Conservation (phyloP, 2,888 invertebrate genomes). For the Drosophila seclusa region DNA sequence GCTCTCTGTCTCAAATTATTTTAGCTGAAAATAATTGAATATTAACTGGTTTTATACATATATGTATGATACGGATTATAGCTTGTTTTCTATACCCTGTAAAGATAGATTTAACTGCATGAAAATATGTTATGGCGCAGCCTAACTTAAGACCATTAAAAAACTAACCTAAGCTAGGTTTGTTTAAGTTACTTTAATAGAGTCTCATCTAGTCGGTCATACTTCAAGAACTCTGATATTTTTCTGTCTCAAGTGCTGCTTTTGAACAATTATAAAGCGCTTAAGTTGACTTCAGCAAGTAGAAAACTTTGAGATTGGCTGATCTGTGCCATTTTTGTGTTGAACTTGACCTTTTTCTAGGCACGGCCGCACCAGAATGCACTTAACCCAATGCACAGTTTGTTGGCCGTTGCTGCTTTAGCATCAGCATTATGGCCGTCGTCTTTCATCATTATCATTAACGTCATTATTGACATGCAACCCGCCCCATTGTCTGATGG, state of each 20-base stretch:
- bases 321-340: slow-evolving; percentile 29
- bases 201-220: neutral
- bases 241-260: slow-evolving; percentile 30
- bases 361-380: slow-evolving; percentile 35
- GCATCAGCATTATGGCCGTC: slow-evolving; percentile 22
- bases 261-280: slow-evolving; percentile 48
- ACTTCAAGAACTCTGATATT: neutral
- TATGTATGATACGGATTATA: neutral
- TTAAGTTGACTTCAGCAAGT: slow-evolving; percentile 22
- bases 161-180: too few relatives aligned
- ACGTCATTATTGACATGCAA: slow-evolving; percentile 36
- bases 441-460: slow-evolving; percentile 45
- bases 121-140: too few relatives aligned
- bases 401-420: slow-evolving; percentile 24
- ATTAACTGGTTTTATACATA: neutral
- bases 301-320: slow-evolving; percentile 29
- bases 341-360: slow-evolving; percentile 66
- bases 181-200: neutral
- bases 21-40: slow-evolving; percentile 6
- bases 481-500: slow-evolving; percentile 36
- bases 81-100: neutral
- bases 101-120: too few relatives aligned
- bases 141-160: too few relatives aligned
- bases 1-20: slow-evolving; percentile 15
- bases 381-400: slow-evolving; percentile 44